Base-by-base conservation (phyloP, 2,113 vertebrate species). In the Ploceus nigricollis region DNA sequence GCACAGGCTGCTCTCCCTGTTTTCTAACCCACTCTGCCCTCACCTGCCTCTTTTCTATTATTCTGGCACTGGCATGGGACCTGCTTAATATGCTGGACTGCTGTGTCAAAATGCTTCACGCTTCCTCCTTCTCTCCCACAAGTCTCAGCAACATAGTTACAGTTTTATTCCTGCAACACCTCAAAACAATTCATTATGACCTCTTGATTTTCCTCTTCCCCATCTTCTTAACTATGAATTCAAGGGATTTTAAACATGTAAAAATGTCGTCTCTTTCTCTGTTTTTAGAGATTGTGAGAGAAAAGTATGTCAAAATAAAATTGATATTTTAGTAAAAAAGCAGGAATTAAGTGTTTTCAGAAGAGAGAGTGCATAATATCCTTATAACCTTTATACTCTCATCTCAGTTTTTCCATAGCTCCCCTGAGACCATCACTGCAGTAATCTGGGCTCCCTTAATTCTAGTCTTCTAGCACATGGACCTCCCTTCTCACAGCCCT, bases 401-500 rank as follows among this genome's bases (percentile, higher is more conserved):
- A 40, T 44, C 48, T 61, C 16, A 27, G 9, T 15, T 66, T 86
- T 76, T 79, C 23, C 12, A 2, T 37, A 33, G 47, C 15, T 68
- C 1, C 3, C 13, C 13, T 45, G 30, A 63, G 15, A 51, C 21
- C 7, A 50, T 13, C 48, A 35, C 27, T 23, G 13, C 18, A 72
- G 11, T 64, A 54, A 50, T 63, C 1, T 31, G 39, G 19, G 15
- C 25, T 42, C 54, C 19, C 24, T 68, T 51, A 42, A 51, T 22
- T 30, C 11, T 2, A 3, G 1, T 23, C 15, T 31, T 12, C 5
- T 25, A n/a, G 33, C 39, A 40, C 22, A 37, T 1, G 39, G 10
- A 20, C 1, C 0, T 50, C 23, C 13, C 12, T 57, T 63, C 23
- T 27, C 11, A 9, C 24, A 45, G 33, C 11, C 2, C 4, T 37